These are phyloP conservation scores for Ophioninae sp. DNA, from an alignment of 2,888 invertebrate genomes.

Conservation along the genomic window DNA sequence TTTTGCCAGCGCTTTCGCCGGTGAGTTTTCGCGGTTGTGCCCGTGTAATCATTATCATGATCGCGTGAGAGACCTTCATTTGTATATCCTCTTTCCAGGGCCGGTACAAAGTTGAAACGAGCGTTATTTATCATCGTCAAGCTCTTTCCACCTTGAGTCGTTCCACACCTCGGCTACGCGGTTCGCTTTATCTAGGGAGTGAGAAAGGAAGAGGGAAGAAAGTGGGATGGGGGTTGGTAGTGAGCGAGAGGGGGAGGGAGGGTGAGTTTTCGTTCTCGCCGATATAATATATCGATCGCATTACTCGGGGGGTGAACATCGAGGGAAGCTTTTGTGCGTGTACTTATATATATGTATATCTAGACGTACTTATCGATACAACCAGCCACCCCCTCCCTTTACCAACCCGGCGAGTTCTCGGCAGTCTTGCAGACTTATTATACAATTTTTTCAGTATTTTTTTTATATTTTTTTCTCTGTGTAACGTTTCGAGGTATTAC, in stretches of 20 bases:
- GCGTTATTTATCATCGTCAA: slow-evolving; percentile 76
- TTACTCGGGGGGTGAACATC: slow-evolving; percentile 60
- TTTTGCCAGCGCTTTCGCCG: not conserved
- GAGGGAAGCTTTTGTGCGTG: slow-evolving; percentile 58
- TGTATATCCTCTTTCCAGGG: slow-evolving; percentile 56
- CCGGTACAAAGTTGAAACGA: slow-evolving; percentile 62
- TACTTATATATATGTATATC: slow-evolving; percentile 11
- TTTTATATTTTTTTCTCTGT: not conserved
- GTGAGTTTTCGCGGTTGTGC: slow-evolving; percentile 35
- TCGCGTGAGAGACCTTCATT: slow-evolving; percentile 65
- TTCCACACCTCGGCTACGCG: slow-evolving; percentile 60
- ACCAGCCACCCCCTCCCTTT: not conserved
- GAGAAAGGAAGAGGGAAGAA: not conserved
- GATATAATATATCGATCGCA: slow-evolving; percentile 72
- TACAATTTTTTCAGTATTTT: slow-evolving; percentile 30
- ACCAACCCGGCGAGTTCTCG: slow-evolving; percentile 34
- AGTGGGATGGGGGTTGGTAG: slow-evolving; percentile 31
- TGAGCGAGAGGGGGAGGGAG: slow-evolving; percentile 56
- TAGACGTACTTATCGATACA: slow-evolving; percentile 37
- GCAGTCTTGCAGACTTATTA: slow-evolving; percentile 53
- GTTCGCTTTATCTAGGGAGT: slow-evolving; percentile 25
- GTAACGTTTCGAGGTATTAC: slow-evolving; percentile 43
- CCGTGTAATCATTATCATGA: slow-evolving; percentile 61
- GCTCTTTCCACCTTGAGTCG: slow-evolving; percentile 64
- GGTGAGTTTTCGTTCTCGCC: slow-evolving; percentile 59